Evolutionary conservation across 2,797 vertebrate genomes (phyloP), one percentile per base, ranked within the genome.

Genomic region (Falco novaeseelandiae): DNA sequence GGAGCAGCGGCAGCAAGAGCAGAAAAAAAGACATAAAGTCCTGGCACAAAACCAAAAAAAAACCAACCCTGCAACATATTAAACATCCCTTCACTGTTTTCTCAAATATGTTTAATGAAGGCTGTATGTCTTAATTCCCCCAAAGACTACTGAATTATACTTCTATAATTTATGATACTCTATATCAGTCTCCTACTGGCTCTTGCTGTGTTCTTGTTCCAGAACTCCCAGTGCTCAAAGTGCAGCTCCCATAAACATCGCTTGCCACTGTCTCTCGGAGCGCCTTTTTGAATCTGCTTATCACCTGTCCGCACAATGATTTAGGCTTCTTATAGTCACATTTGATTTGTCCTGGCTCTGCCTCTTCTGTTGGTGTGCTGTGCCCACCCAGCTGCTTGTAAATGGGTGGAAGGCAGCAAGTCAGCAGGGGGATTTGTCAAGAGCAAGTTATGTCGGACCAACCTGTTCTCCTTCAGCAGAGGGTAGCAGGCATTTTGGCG

Each of bases 51-150:
- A 80, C 8, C 52, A 46, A 80, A 21, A 25, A 0, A 42, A 42
- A 16, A 6, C 13, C 40, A 42, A 0, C 9, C 34, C 36, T 36
- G 29, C 49, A 78, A 80, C 59, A 27, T 62, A 69, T 32, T 67
- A 94, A 80, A 81, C 58, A 78, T 90, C 30, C 48, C 12, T 82
- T 89, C 5, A 4, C 49, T 61, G 26, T 90, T 91, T 70, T 90
- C 77, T 83, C 42, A 58, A 9, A 74, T 90, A 61, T 16, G 4
- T 82, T 87, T 93, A 88, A 93, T 96, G 78, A 93, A 91, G 81
- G 66, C 89, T 66, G 61, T 90, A 82, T 90, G 70, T 92, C 66
- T 95, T 94, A 72, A 87, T 96, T 92, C 90, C 70, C 79, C 58
- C 70, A 89, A 91, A 91, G 80, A 79, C 52, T 72, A 81, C 36